Evolutionary conservation across 2,797 vertebrate genomes (phyloP), one percentile per base, ranked within the genome.

Genomic region (Meriones psammophilus): DNA sequence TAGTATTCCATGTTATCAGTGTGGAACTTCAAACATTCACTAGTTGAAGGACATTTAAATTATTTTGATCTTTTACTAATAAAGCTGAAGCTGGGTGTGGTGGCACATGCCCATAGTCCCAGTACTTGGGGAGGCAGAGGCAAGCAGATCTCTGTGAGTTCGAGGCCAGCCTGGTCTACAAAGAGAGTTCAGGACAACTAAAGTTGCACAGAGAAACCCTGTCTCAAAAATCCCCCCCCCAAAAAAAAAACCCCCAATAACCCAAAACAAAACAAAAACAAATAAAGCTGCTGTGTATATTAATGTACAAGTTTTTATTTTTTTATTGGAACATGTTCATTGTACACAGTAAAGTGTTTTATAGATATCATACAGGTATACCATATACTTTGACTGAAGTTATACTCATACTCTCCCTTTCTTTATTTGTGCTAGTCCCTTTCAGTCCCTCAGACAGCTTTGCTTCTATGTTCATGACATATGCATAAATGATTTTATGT

Each of bases 61-160:
- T 91, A 58, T 50, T 93, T 73, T 56, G 78, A 39, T 73, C 71
- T 84, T 95, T 80, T 80, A 58, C 15, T 24, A 39, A 54, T 91
- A 91, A 64, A 91, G 36, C 64, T 64, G 9, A 14, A 56, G 14
- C 56, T 56, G 56, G 56, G 56, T 1, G 15, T 17, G 15, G 56
- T 56, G 56, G 56, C 56, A 17, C 56, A 56, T 17, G 15, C 10
- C 56, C 17, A 17, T 56, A 56, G 15, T 56, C 56, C 56, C 4
- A 56, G 12, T 17, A 56, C 56, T 56, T 17, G 12, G 56, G 56
- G 42, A 56, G 56, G 56, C 56, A 56, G 56, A 56, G 56, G 56
- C 56, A 56, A 17, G 56, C 56, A 14, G 56, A 56, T 56, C 56
- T 13, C 56, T 56, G 56, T 56, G 56, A 56, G 56, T 56, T 56